Conservation (phyloP, 1,140 invertebrate species). For the Cyrtorhinus lividipennis region DNA sequence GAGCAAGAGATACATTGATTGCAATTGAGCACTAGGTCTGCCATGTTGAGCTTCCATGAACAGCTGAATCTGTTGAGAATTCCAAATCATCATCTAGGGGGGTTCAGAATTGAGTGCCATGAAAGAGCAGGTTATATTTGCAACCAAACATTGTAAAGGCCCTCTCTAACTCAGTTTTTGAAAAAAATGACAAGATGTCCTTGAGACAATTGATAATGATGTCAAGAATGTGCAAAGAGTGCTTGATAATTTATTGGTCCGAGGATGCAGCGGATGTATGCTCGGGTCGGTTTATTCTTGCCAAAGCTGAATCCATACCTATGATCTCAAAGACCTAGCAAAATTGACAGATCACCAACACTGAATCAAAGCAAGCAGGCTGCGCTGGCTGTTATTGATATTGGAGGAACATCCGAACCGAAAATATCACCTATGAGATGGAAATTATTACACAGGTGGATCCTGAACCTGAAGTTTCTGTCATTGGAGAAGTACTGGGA, state of each 20-base stretch:
- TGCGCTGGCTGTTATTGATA: background rate
- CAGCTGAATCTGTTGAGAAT: conserved; percentile 5
- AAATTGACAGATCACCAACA: background rate
- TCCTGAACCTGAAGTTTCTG: background rate
- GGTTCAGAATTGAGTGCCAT: conserved; percentile 6
- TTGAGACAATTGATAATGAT: conserved; percentile 14
- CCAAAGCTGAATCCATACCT: conserved; percentile 1
- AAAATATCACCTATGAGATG: background rate
- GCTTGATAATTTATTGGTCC: conserved; percentile 8
- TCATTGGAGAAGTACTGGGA: conserved; percentile 6
- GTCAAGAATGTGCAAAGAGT: conserved; percentile 16
- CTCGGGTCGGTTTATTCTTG: conserved; percentile 7
- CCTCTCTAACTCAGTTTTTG: background rate
- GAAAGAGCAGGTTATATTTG: conserved; percentile 11
- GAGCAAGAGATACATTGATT: background rate
- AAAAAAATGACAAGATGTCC: conserved; percentile 14
- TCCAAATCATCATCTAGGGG: background rate
- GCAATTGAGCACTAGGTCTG: conserved; percentile 11
- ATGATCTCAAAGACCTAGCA: conserved; percentile 9
- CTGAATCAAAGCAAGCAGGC: background rate
- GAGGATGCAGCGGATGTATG: conserved; percentile 4
- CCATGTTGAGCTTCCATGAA: conserved; percentile 11
- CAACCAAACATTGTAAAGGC: conserved; percentile 11
- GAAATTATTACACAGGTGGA: conserved; percentile 6
- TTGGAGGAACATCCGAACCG: background rate